Evolutionary conservation across 2,113 vertebrate genomes (phyloP), one percentile per base, ranked within the genome.

Genomic region (Platysteira castanea): DNA sequence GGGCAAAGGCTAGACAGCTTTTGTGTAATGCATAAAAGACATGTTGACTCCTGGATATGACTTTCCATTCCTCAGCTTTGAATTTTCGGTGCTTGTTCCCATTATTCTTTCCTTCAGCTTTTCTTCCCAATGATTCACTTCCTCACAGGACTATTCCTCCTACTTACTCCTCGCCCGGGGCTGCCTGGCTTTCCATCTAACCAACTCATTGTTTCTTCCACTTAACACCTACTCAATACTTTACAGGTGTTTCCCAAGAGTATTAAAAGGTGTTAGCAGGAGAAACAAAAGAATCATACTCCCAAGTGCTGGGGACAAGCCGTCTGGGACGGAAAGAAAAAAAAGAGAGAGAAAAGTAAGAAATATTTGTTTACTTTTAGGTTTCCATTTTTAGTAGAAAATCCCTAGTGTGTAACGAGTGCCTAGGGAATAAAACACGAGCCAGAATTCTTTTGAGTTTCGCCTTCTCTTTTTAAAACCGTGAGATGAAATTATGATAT

Each of bases 201-300:
- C 46, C 56, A 89, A 9, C 61, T 75, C 87, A 91, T 96, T 93
- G 89, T 94, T 94, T 68, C 75, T 93, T 71, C 76, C 80, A 82
- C 93, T 92, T 87, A 86, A 82, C 64, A 95, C 93, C 93, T 73
- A 90, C 87, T 95, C 93, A 90, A 27, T n/a, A 26, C 74, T 82
- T 96, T 4, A 74, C 68, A 94, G 96, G 87, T 90, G 54, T 91
- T 95, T 96, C 93, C 70, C 90, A 76, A 56, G 50, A 92, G 70
- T 70, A 93, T 94, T 83, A 86, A 69, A 95, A 97, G 84, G 77
- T 95, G 73, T 86, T 49, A 87, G 81, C 33, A 49, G 37, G 15
- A 95, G 56, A 89, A 96, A 96, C 82, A 93, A 94, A 28, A 41
- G 54, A 89, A 54, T 39, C 81, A 44, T 90, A 93, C 54, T 86